These are phyloP conservation scores for Panulirus ornatus DNA, from an alignment of 1,140 invertebrate genomes.

Conservation along the genomic window DNA sequence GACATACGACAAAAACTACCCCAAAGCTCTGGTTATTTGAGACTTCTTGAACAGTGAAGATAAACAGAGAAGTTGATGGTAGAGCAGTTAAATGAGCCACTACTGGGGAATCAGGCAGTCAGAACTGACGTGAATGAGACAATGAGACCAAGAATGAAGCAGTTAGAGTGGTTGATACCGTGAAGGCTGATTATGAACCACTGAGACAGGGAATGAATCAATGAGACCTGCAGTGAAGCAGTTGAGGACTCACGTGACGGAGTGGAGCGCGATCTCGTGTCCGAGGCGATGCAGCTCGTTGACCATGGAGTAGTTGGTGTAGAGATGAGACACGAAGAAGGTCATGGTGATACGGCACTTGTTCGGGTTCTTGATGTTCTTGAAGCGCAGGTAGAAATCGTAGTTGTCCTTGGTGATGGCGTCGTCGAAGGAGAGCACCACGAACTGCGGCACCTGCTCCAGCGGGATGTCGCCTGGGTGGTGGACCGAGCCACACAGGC, in stretches of 20 bases:
- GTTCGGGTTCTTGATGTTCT: constrained; percentile 91
- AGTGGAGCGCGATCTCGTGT: constrained; percentile 95
- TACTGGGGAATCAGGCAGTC: no score
- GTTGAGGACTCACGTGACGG: constrained; percentile 77
- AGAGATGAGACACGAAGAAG: constrained; percentile 96
- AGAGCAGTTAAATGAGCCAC: no score
- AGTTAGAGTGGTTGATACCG: no score
- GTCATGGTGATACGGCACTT: constrained; percentile 93
- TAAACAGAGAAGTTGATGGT: no score
- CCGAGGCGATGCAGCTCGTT: constrained; percentile 91
- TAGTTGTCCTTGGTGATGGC: constrained; percentile 98
- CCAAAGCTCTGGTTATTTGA: no score
- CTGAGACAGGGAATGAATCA: no score
- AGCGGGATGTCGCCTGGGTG: constrained; percentile 78
- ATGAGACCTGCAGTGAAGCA: no score
- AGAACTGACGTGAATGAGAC: no score
- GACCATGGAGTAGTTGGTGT: constrained; percentile 95
- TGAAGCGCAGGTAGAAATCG: constrained; percentile 94
- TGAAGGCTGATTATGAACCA: no score
- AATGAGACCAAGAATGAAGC: no score
- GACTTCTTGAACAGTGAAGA: no score
- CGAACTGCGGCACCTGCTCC: constrained; percentile 88
- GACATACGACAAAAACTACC: no score
- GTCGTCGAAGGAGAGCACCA: constrained; percentile 97
- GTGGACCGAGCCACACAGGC: constrained; percentile 96